These are phyloP conservation scores for Ginglymostoma cirratum DNA, from an alignment of 2,113 vertebrate genomes.

Conservation along the genomic window DNA sequence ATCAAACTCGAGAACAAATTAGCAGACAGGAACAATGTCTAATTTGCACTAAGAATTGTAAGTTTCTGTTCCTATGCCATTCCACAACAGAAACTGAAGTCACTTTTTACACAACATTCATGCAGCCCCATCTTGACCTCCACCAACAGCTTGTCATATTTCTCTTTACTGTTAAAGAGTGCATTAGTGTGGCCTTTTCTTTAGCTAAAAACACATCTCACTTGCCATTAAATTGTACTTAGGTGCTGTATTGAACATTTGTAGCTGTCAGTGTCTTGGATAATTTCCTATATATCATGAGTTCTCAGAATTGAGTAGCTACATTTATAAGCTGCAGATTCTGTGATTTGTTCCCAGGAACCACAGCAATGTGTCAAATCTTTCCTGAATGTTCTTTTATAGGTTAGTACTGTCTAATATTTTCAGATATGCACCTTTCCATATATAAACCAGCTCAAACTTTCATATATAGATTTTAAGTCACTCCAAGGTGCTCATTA, in stretches of 20 bases:
- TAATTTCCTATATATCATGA: not conserved
- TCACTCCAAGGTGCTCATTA: not conserved
- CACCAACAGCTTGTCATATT: not conserved
- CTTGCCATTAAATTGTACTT: constrained; percentile 35
- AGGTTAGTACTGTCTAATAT: not conserved
- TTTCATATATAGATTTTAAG: not conserved
- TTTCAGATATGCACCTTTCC: not conserved
- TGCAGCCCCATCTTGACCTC: not conserved
- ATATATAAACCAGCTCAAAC: not conserved
- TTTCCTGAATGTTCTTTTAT: not conserved
- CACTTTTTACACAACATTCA: not conserved
- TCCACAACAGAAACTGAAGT: not conserved
- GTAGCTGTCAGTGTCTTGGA: constrained; percentile 3
- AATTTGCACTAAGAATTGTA: not conserved
- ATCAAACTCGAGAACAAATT: not conserved
- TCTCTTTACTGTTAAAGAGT: constrained; percentile 20
- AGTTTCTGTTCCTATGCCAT: not conserved
- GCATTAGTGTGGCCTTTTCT: constrained; percentile 25
- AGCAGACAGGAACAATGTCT: not conserved
- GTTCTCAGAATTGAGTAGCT: not conserved
- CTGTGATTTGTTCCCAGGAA: not conserved
- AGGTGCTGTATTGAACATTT: not conserved
- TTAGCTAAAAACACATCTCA: constrained; percentile 9
- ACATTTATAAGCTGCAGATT: constrained; percentile 6
- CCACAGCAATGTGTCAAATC: not conserved